phyloP scores from a whole-genome alignment of 2,797 vertebrate genomes.

The Heteromormyrus szaboi region DNA sequence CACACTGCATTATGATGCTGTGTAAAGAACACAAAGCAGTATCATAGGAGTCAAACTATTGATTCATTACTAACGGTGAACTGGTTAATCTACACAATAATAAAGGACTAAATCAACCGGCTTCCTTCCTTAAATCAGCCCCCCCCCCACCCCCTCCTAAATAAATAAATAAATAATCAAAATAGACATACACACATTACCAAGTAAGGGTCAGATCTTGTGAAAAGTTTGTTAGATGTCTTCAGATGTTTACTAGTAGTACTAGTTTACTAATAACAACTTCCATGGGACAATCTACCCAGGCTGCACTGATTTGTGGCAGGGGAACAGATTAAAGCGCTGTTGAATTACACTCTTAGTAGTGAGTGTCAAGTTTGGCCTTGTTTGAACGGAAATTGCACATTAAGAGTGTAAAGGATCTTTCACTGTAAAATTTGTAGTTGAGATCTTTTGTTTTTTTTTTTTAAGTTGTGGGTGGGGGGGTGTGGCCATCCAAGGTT shows the following conservation, averaged over 20 bases:
- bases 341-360: conserved; percentile 43
- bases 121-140: not conserved
- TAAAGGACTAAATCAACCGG: not conserved
- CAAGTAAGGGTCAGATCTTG: not conserved
- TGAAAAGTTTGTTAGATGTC: not conserved
- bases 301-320: conserved; percentile 46
- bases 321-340: conserved; percentile 46
- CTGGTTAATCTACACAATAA: not conserved
- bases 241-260: not conserved
- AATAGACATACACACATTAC: not conserved
- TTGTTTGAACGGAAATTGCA: not conserved
- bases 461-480: not conserved
- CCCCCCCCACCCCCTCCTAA: not conserved
- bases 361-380: conserved; percentile 38
- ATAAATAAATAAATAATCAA: not conserved
- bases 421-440: not conserved
- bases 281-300: not conserved
- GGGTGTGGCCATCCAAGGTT: not conserved
- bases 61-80: not conserved
- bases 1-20: not conserved
- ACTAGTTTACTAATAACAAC: not conserved
- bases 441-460: not conserved
- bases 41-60: not conserved
- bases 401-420: not conserved
- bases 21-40: not conserved